These are phyloP conservation scores for Buceros bicornis DNA, from an alignment of 2,797 vertebrate genomes.

Conservation along the genomic window DNA sequence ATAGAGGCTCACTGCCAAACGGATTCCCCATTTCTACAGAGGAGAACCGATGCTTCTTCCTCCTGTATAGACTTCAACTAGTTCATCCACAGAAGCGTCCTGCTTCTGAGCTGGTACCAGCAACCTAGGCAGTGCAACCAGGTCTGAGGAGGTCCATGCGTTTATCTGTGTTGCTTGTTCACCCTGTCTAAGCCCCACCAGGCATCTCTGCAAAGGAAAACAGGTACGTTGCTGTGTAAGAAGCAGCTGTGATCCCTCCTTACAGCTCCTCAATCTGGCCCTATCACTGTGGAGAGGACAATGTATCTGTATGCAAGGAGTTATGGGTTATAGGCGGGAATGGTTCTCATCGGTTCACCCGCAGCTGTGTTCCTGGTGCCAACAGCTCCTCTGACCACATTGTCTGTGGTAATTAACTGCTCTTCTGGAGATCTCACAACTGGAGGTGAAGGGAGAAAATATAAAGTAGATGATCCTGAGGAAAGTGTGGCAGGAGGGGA, in stretches of 20 bases:
- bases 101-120: neutral
- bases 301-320: neutral
- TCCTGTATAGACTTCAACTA: neutral
- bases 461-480: neutral
- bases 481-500: fast-evolving
- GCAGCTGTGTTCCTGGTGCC: neutral
- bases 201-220: neutral
- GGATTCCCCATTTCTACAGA: neutral
- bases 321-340: neutral
- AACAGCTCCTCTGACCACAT: neutral
- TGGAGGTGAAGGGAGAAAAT: neutral
- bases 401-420: neutral
- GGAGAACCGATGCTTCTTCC: neutral
- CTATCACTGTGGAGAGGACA: fast-evolving
- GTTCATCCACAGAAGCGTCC: neutral
- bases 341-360: neutral
- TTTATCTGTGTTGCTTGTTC: neutral
- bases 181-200: neutral
- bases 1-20: neutral
- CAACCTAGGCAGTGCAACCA: neutral
- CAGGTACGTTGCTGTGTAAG: fast-evolving
- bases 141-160: neutral
- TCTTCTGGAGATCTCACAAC: neutral
- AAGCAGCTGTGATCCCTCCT: neutral
- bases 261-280: neutral